These are phyloP conservation scores for Sesia apiformis DNA, from an alignment of 2,888 invertebrate genomes.

Conservation along the genomic window DNA sequence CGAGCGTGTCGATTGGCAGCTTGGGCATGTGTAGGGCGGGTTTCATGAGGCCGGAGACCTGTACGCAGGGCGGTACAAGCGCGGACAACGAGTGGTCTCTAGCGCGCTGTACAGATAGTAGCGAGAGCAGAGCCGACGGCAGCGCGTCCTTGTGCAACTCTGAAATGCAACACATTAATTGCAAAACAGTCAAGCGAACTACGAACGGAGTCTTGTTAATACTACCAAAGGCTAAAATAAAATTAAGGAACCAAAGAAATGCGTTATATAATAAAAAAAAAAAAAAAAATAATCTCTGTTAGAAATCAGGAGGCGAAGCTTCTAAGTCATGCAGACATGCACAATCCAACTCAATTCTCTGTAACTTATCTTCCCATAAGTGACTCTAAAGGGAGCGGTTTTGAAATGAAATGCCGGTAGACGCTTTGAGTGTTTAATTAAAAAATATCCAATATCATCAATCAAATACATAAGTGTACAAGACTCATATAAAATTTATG, in stretches of 20 bases:
- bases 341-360: conserved; percentile 54
- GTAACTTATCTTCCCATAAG: conserved; percentile 68
- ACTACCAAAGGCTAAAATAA: conserved; percentile 69
- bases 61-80: conserved; percentile 40
- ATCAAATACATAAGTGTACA: conserved; percentile 49
- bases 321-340: conserved; percentile 73
- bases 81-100: conserved; percentile 31
- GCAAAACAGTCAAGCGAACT: conserved; percentile 44
- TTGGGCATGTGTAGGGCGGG: conserved; percentile 18
- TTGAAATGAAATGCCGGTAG: conserved; percentile 35
- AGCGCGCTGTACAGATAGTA: conserved; percentile 50
- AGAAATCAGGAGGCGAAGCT: conserved; percentile 72
- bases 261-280: conserved; percentile 63
- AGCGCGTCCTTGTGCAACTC: conserved; percentile 58
- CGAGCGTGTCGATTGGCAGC: conserved; percentile 22
- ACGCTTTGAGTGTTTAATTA: conserved; percentile 38
- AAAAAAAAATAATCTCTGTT: conserved; percentile 58
- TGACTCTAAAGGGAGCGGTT: conserved; percentile 16
- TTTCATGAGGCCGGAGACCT: conserved; percentile 30
- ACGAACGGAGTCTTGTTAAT: conserved; percentile 68
- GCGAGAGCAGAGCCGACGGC: conserved; percentile 62
- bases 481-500: conserved; percentile 47
- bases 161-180: conserved; percentile 62
- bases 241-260: conserved; percentile 74
- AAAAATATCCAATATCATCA: conserved; percentile 64